Evolutionary conservation across 2,888 invertebrate species (phyloP).

Genomic region (Phaedon cochleariae): DNA sequence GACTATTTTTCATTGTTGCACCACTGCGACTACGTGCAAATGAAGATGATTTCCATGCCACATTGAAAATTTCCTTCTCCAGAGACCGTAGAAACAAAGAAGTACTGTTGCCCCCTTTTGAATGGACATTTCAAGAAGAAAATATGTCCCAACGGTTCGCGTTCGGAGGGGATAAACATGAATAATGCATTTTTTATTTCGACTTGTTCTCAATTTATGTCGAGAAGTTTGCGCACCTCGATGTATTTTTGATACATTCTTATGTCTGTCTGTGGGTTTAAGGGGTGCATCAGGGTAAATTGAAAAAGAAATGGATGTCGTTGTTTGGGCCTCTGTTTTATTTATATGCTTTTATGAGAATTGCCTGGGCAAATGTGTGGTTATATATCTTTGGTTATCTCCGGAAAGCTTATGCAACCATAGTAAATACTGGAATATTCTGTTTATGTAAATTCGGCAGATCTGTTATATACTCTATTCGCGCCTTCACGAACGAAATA

Average conservation of each 20-base stretch:
- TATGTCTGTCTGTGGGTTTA: constrained; percentile 1
- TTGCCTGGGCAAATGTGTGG: neutral
- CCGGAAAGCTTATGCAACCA: neutral
- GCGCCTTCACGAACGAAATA: no score
- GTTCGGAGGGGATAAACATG: constrained; percentile 37
- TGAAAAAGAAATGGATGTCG: constrained; percentile 1
- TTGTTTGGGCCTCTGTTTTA: neutral
- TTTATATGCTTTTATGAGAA: neutral
- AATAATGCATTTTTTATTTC: constrained; percentile 39
- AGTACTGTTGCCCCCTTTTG: constrained; percentile 43
- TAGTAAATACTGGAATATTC: neutral
- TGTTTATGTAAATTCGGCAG: neutral
- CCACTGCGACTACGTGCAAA: no score
- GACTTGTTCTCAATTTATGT: constrained; percentile 32
- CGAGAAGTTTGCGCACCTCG: constrained; percentile 25
- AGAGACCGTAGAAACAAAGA: constrained; percentile 1
- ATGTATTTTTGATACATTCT: constrained; percentile 24
- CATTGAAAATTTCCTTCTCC: no score
- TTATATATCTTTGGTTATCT: neutral
- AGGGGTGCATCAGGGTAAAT: neutral
- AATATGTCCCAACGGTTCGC: constrained; percentile 44
- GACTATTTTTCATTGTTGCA: no score
- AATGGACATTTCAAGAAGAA: constrained; percentile 47
- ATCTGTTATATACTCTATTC: no score
- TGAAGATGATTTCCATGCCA: no score